Conservation (phyloP, 2,113 vertebrate species). For the Aplodontia rufa region DNA sequence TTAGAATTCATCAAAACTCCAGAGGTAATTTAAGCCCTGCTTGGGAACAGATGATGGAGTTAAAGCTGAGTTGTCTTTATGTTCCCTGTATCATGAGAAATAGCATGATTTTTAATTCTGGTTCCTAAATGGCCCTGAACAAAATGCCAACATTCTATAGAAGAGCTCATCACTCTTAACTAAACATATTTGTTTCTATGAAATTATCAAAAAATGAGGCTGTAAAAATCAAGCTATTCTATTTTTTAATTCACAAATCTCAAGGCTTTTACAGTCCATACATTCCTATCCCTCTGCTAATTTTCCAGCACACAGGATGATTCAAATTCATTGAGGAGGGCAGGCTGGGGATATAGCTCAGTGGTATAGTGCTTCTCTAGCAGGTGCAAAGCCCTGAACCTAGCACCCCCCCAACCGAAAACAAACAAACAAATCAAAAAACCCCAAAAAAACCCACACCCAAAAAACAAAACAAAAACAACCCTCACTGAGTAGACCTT, state of each 20-base stretch:
- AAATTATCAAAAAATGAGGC: background rate
- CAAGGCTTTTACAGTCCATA: background rate
- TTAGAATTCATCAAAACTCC: conserved; percentile 42
- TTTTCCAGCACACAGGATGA: background rate
- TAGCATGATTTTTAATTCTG: background rate
- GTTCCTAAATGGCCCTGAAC: background rate
- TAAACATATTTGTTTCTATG: background rate
- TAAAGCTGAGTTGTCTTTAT: background rate
- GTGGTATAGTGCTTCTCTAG: background rate
- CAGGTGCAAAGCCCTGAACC: background rate
- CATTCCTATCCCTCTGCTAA: background rate
- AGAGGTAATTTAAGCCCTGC: conserved; percentile 17
- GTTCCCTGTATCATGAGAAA: background rate
- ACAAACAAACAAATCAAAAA: too few relatives aligned
- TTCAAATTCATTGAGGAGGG: background rate
- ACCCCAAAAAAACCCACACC: too few relatives aligned
- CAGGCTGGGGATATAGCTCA: background rate
- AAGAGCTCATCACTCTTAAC: background rate
- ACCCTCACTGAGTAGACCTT: background rate
- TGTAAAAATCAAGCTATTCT: background rate
- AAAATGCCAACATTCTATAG: background rate
- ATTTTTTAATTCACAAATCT: background rate
- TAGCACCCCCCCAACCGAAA: background rate
- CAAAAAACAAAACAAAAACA: background rate
- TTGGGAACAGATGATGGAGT: background rate